Base-by-base conservation (phyloP, 2,113 vertebrate genomes). In the Macquaria ambigua region DNA sequence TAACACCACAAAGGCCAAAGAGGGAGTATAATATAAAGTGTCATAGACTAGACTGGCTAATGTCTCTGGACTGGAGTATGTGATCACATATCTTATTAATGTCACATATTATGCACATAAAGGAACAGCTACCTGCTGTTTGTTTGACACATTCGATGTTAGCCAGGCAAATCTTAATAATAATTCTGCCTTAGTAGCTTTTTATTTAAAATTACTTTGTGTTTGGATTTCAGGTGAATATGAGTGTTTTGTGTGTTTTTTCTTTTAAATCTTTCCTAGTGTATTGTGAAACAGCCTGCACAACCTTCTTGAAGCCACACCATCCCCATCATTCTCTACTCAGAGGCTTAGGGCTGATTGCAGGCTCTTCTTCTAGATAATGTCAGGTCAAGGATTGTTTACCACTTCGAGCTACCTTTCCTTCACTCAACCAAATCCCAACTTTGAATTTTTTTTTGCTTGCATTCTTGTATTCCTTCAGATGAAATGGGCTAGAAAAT, bases 381-480 rank as follows among this genome's bases (percentile, higher is more conserved):
- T 77, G 66, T 74, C 77, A 84, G 74, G 81, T 85, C 81, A 89
- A 74, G 76, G 79, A 87, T 87, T 85, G 59, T 90, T 90, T 87
- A 81, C 56, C 55, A 84, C 79, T 76, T 87, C 31, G 5, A 88
- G 64, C 43, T 70, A 63, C 63, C 53, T 76, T 73, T 84, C 59
- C 78, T 74, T 66, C 39, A 23, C 50, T 90, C 55, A 12, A 80
- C 66, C 61, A 77, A 43, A 69, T 79, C 58, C 48, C 18, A 77
- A 50, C 69, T 76, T 74, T 75, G 23, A 81, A 79, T 78, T 56
- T 70, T 64, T 25, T 80, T 82, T 43, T 61, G 14, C 39, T 85
- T 74, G 69, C 73, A 77, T 73, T 77, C 81, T 73, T 67, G 50
- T 77, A 58, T 86, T 88, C 34, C 25, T 78, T 77, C 64, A 74